Percentiles rank a stretch among this genome's conserved stretches.
phyloP scores from a whole-genome alignment of 1,140 invertebrate species.

The Penaeus vannamei region DNA sequence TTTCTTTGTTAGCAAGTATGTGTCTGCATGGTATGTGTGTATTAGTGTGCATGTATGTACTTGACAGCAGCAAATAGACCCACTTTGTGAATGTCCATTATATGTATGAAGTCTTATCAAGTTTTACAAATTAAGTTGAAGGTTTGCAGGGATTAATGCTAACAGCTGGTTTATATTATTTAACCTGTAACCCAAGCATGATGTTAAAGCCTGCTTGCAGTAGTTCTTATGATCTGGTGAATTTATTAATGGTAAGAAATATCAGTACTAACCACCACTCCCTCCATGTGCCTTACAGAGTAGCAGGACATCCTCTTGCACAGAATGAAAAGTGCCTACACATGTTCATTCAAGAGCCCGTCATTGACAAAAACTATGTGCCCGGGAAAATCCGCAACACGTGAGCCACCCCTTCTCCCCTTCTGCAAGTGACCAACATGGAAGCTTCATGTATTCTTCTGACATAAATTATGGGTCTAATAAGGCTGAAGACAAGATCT shows the following conservation, averaged over 20 bases:
- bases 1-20: too few species aligned
- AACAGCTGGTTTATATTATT: too few species aligned
- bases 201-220: not conserved
- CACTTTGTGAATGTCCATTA: too few species aligned
- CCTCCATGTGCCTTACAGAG: constrained; percentile 76
- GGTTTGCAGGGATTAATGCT: too few species aligned
- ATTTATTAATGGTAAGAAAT: not conserved
- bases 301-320: constrained; percentile 99
- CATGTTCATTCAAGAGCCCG: constrained; percentile 98
- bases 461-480: constrained; percentile 22
- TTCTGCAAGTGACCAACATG: constrained; percentile 44
- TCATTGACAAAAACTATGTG: constrained; percentile 99
- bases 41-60: too few species aligned
- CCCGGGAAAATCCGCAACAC: constrained; percentile 99
- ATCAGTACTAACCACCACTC: constrained; percentile 10
- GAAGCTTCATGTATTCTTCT: constrained; percentile 49
- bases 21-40: too few species aligned
- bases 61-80: too few species aligned
- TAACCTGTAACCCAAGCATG: too few species aligned
- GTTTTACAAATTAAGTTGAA: too few species aligned
- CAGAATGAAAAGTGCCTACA: constrained; percentile 99
- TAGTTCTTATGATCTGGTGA: not conserved
- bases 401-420: constrained; percentile 69
- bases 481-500: constrained; percentile 42
- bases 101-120: too few species aligned